Evolutionary conservation across 2,888 invertebrate species (phyloP), one percentile per base, ranked within the genome.

Genomic region (Cancer borealis): DNA sequence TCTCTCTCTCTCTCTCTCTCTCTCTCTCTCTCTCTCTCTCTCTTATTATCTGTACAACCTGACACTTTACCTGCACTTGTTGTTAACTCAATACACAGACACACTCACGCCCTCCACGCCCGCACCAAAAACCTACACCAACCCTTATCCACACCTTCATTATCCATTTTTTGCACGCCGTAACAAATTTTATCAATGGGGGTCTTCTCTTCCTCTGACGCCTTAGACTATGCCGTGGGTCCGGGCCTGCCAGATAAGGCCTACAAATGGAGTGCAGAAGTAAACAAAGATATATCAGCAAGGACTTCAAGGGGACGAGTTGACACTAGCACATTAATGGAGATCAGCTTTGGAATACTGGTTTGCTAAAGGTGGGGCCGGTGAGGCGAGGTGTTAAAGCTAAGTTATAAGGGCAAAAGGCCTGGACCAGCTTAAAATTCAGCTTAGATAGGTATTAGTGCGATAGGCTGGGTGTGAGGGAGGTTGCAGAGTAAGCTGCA

Each of bases 131-230:
- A 3, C 66, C 66, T 6, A n/a, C 66, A 66, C 21, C 66, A n/a
- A 21, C 4, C n/a, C 66, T 66, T 66, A 66, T 66, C 66, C 6
- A 6, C 4, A 66, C n/a, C 66, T 66, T 66, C 66, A 66, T 66
- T 66, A 66, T 66, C 66, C 21, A 66, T 2, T 66, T 66, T 66
- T n/a, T 66, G n/a, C 66, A n/a, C 66, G 8, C 66, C 66, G 21
- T 21, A 66, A 66, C 66, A 66, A 66, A 66, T 66, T 66, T 66
- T 66, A 66, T 66, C 66, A 66, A 66, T 66, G 66, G 66, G n/a
- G 21, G n/a, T 3, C 66, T n/a, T 14, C 66, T 66, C n/a, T 66
- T 3, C 2, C 66, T 6, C 66, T 66, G 66, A 66, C 66, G 21
- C 66, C n/a, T 4, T n/a, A 54, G 66, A 5, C n/a, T 66, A 6